Base-by-base conservation (phyloP, 2,888 invertebrate species). In the Lordiphosa andalusiaca region DNA sequence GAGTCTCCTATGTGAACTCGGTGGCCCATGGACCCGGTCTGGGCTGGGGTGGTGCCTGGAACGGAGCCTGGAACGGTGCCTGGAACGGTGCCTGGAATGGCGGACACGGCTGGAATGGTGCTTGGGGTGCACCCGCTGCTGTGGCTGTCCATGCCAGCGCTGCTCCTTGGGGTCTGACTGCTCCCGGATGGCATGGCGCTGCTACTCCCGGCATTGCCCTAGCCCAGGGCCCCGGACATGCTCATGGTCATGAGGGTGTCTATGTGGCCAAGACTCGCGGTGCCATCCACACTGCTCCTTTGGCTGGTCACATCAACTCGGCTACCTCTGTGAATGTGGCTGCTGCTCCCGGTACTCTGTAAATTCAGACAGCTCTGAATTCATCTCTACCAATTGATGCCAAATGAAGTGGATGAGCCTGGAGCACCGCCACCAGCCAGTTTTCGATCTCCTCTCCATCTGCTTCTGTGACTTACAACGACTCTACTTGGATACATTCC, bases 251-350 rank as follows among this genome's bases (percentile, higher is more conserved):
- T 72, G 86, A 86, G 65, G 88, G 88, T 58, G 85, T 84, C 44
- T 89, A 89, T 65, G 87, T 89, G 4, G 89, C 89, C 59, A 85
- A 89, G 72, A 89, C 88, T 33, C 89, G 88, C 72, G 89, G 89
- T 60, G 89, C 89, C 59, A 83, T 89, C 38, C 89, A 89, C 58
- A 85, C 88, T 40, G 89, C 89, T 47, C 89, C 89, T 49, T 76
- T 89, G 44, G 85, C 89, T 51, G 89, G 89, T 57, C 89, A 89
- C 69, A 78, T 87, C 59, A 84, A 85, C 60, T 89, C 89, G 0
- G 89, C 88, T 59, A 86, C 88, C 57, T 85, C 89, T 4, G 69
- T 88, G 51, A 89, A 89, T 58, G 80, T 89, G 57, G 87, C 88
- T 41, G 84, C 89, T 53, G 89, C 89, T 57, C 89, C 89, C 49